Evolutionary conservation across 53 echinoderm and acorn worm species (phyloP).

Genomic region (Temnopleurus reevesii): DNA sequence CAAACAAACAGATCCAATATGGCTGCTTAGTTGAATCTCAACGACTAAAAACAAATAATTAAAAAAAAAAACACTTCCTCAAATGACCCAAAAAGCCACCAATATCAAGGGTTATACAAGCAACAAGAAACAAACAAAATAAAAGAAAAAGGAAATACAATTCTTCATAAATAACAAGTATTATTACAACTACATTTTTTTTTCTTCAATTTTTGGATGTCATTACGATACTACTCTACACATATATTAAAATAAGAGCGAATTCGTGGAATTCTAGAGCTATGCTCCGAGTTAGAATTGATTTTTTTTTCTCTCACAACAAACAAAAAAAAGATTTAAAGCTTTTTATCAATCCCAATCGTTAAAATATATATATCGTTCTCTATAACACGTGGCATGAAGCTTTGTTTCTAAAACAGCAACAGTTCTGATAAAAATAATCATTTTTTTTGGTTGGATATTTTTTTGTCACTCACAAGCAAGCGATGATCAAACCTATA

Average conservation of each 20-base stretch:
- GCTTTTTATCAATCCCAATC: background rate
- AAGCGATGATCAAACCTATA: no score
- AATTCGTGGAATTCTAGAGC: background rate
- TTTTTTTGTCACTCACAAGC: no score
- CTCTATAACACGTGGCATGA: constrained; percentile 29
- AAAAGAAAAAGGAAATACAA: constrained; percentile 47
- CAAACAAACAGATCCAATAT: constrained; percentile 30
- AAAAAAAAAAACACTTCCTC: background rate
- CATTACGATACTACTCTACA: constrained; percentile 34
- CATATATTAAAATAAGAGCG: constrained; percentile 26
- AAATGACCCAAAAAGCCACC: constrained; percentile 61
- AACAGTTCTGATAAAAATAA: background rate
- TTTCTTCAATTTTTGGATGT: constrained; percentile 43
- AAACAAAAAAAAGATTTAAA: constrained; percentile 27
- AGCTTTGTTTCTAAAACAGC: constrained; percentile 26
- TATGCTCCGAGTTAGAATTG: constrained; percentile 8
- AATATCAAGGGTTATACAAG: constrained; percentile 55
- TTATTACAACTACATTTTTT: constrained; percentile 52
- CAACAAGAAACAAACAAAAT: constrained; percentile 52
- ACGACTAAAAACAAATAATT: background rate
- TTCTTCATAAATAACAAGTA: constrained; percentile 58
- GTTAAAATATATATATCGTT: constrained; percentile 30
- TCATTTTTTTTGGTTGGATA: background rate
- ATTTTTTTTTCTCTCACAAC: constrained; percentile 1
- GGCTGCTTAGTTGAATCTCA: constrained; percentile 20